A percentile compares a stretch with the other conserved stretches of the same genome.
Conservation (phyloP, 2,113 vertebrate genomes). For the Piprites chloris region DNA sequence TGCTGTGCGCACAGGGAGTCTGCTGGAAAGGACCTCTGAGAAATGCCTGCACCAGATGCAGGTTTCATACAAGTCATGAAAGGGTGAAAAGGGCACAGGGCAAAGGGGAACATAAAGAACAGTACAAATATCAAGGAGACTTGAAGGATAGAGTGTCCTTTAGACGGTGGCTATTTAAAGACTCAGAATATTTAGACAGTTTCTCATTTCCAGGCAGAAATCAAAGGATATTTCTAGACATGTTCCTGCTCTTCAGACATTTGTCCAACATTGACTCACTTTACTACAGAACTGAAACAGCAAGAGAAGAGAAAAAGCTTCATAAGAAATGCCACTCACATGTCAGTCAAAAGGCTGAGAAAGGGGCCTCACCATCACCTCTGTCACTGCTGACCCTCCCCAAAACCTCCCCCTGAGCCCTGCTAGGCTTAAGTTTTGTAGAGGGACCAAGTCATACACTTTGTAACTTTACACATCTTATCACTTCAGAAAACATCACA, state of each 20-base stretch:
- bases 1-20: background rate
- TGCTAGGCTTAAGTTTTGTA: background rate
- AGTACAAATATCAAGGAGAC: background rate
- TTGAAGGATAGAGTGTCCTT: background rate
- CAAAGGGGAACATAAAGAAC: background rate
- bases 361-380: background rate
- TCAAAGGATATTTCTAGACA: background rate
- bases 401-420: background rate
- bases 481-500: background rate
- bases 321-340: background rate
- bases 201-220: constrained; percentile 22
- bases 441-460: background rate
- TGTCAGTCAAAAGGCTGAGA: background rate
- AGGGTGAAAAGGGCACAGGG: background rate
- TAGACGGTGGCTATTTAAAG: background rate
- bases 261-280: background rate
- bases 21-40: background rate
- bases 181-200: background rate
- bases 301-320: background rate
- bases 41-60: background rate
- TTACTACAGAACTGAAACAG: background rate
- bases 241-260: background rate
- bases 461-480: background rate
- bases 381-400: background rate
- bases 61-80: background rate